Conservation (phyloP, 2,888 invertebrate genomes). For the Andrena fulva region DNA sequence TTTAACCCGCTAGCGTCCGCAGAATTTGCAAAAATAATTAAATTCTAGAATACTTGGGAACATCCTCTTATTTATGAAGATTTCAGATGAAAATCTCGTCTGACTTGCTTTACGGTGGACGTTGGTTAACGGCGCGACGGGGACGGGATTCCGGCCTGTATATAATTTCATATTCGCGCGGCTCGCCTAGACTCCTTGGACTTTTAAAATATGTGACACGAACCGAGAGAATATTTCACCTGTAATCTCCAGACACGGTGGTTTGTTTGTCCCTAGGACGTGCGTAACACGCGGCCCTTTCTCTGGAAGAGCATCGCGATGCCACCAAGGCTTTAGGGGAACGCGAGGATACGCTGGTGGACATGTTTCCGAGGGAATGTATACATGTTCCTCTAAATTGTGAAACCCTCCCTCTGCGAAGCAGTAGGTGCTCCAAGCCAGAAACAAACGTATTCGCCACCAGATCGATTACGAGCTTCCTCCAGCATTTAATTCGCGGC, state of each 20-base stretch:
- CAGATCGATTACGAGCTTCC: not conserved
- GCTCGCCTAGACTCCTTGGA: not conserved
- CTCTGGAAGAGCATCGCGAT: not conserved
- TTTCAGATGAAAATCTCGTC: not conserved
- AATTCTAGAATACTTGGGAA: no score
- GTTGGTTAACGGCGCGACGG: conserved; percentile 6
- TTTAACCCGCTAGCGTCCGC: not conserved
- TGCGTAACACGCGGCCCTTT: not conserved
- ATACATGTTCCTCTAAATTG: not conserved
- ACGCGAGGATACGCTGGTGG: not conserved
- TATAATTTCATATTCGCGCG: conserved; percentile 27
- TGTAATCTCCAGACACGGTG: conserved; percentile 19
- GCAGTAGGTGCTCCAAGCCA: not conserved
- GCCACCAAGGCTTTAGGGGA: not conserved
- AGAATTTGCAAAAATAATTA: not conserved
- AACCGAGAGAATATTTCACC: conserved; percentile 41
- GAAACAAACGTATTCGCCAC: not conserved
- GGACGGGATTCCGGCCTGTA: not conserved
- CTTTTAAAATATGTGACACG: conserved; percentile 35
- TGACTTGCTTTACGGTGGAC: not conserved
- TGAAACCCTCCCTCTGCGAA: not conserved
- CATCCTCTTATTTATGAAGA: no score
- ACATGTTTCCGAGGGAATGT: conserved; percentile 1
- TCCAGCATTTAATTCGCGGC: not conserved
- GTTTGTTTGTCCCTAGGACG: conserved; percentile 40